Evolutionary conservation across 1,140 invertebrate species (phyloP).

Genomic region (Pentalonia nigronervosa): DNA sequence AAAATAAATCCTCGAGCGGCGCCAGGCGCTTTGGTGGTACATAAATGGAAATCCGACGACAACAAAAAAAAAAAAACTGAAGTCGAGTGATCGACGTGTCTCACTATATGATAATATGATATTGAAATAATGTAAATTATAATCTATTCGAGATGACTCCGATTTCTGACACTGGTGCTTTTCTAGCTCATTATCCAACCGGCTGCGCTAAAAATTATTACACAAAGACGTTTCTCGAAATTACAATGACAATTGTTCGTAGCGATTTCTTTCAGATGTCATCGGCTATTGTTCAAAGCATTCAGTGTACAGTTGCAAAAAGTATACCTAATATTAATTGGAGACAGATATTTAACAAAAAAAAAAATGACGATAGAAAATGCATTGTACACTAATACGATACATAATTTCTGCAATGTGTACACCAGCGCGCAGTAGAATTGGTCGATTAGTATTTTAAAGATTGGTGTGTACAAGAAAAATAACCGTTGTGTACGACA

Average conservation of each 20-base stretch:
- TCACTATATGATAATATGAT: background rate
- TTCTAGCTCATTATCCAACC: background rate
- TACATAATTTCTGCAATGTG: background rate
- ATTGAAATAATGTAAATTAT: constrained; percentile 4
- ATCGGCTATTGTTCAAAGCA: background rate
- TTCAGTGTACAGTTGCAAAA: background rate
- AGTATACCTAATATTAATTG: background rate
- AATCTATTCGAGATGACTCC: background rate
- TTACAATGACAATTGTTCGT: background rate
- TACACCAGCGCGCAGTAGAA: no score
- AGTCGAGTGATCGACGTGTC: background rate
- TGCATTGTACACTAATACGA: background rate
- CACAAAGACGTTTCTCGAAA: background rate
- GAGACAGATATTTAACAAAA: background rate
- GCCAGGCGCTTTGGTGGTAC: background rate
- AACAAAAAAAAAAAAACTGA: background rate
- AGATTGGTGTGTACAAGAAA: background rate
- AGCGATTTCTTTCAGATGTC: background rate
- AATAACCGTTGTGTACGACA: background rate
- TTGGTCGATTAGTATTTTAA: no score
- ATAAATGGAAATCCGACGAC: background rate
- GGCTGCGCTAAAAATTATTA: background rate
- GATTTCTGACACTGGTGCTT: background rate
- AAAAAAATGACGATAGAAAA: background rate
- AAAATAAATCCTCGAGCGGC: background rate